Conservation (phyloP, 2,888 invertebrate genomes). For the Drosophila quasianomalipes region DNA sequence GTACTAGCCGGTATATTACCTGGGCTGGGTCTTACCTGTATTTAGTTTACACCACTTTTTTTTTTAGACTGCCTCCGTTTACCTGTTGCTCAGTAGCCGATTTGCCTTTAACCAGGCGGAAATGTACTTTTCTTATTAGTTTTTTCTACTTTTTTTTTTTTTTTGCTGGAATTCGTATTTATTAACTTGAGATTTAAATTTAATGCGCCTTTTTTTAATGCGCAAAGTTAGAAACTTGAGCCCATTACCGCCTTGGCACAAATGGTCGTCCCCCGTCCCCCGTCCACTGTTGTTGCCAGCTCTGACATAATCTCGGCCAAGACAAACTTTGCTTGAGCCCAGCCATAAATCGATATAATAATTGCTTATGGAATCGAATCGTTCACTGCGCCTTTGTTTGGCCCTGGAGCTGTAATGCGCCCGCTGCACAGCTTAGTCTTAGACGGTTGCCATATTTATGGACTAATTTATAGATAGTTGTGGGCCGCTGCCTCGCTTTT, state of each 20-base stretch:
- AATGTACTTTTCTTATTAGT: slow-evolving; percentile 45
- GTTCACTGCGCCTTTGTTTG: slow-evolving; percentile 66
- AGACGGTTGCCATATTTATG: slow-evolving; percentile 45
- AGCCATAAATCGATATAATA: slow-evolving; percentile 68
- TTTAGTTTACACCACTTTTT: slow-evolving; percentile 34
- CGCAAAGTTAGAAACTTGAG: slow-evolving; percentile 40
- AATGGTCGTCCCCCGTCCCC: slow-evolving; percentile 10
- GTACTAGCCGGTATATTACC: slow-evolving; percentile 19
- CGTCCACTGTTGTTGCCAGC: background rate
- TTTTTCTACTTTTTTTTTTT: background rate
- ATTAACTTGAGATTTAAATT: slow-evolving; percentile 43
- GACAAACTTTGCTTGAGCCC: slow-evolving; percentile 32
- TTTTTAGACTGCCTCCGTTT: slow-evolving; percentile 39
- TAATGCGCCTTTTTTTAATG: slow-evolving; percentile 31
- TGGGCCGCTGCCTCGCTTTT: slow-evolving; percentile 26
- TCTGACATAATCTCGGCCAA: slow-evolving; percentile 40
- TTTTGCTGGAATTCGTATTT: slow-evolving; percentile 58
- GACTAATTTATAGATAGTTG: slow-evolving; percentile 54
- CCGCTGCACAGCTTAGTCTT: slow-evolving; percentile 23
- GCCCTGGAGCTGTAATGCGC: slow-evolving; percentile 32
- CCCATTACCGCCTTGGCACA: slow-evolving; percentile 54
- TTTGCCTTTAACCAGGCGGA: slow-evolving; percentile 53
- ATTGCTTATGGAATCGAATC: slow-evolving; percentile 76
- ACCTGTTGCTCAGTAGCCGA: slow-evolving; percentile 48
- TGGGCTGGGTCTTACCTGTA: slow-evolving; percentile 32